phyloP scores from a whole-genome alignment of 2,888 invertebrate genomes.

The Megamerina dolium region DNA sequence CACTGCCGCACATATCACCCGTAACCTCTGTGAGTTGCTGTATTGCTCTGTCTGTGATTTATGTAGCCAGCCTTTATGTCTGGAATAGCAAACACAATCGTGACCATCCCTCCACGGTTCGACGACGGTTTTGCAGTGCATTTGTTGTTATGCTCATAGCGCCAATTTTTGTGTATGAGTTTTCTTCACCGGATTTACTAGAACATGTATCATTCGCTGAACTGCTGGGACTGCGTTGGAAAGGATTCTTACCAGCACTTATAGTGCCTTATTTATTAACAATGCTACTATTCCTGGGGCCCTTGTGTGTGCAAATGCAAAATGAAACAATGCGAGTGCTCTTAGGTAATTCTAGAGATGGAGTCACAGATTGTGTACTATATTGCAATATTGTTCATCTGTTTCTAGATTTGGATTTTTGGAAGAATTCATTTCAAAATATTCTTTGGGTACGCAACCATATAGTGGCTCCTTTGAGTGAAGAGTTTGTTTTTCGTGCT shows the following conservation, averaged over 20 bases:
- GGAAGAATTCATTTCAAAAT: conserved; percentile 66
- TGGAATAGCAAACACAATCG: conserved; percentile 76
- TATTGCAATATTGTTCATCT: conserved; percentile 1
- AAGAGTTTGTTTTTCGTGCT: conserved; percentile 92
- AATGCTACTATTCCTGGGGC: conserved; percentile 76
- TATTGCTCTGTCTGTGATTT: conserved; percentile 68
- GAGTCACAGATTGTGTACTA: not conserved
- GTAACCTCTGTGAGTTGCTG: conserved; percentile 65
- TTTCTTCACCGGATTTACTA: conserved; percentile 59
- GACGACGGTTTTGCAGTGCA: conserved; percentile 80
- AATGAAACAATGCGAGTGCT: conserved; percentile 65
- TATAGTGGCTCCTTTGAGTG: conserved; percentile 85
- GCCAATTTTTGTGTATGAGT: conserved; percentile 69
- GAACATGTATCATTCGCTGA: conserved; percentile 60
- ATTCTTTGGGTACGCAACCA: conserved; percentile 83
- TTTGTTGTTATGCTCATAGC: conserved; percentile 74
- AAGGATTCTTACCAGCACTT: conserved; percentile 68
- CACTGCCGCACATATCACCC: conserved; percentile 48
- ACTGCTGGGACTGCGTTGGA: conserved; percentile 67
- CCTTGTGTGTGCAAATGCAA: conserved; percentile 65
- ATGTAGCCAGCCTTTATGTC: conserved; percentile 82
- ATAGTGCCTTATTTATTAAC: conserved; percentile 73
- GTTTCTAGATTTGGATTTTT: conserved; percentile 61
- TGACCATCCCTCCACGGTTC: conserved; percentile 83
- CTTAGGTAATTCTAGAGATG: conserved; percentile 57